Base-by-base conservation (phyloP, 1,140 invertebrate species). In the Philopotamus ludificatus region DNA sequence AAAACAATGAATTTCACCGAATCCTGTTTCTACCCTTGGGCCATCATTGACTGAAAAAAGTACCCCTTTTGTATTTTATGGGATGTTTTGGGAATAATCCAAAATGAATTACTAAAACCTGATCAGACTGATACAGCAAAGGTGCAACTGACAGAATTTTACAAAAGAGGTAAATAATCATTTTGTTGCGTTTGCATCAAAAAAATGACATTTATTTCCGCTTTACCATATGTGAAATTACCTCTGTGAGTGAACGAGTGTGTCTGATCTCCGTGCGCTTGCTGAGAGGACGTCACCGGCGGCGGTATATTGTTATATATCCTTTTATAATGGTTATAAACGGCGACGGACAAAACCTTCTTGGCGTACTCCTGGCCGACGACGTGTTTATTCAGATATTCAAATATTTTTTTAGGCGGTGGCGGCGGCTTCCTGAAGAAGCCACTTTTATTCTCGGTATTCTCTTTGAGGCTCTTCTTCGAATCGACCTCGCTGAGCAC, bases 251-350 rank as follows among this genome's bases (percentile, higher is more conserved):
- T 85, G 72, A 89, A 87, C 58, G 87, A 84, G 54, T 87, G 82
- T 64, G 86, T 84, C 60, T 88, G 84, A 69, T 88, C 85, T 0
- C 50, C 2, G n/a, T 71, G 63, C 3, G 74, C 63, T 81, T 76
- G 66, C 75, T 82, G 64, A 71, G 73, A 65, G 75, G 79, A 59
- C 75, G 79, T 65, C 72, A 81, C 59, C 72, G 76, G 73, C 67
- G 80, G 81, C 16, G 92, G 92, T 63, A 93, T 83, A 80, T 99
- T 99, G 77, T 98, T 94, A 75, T 94, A 92, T 73, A 99, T 95
- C 73, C 96, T 84, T 81, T 98, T 98, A 77, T 99, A 99, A 77
- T 99, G 98, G 80, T 99, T 98, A 79, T 99, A 99, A 1, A 99
- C 95, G 22, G 97, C 97, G 3, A 99, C 97, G 23, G 95, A 91